Percentiles rank a stretch among this genome's conserved stretches.
Evolutionary conservation across 2,113 vertebrate genomes (phyloP).

Genomic region (Lepus timidus): DNA sequence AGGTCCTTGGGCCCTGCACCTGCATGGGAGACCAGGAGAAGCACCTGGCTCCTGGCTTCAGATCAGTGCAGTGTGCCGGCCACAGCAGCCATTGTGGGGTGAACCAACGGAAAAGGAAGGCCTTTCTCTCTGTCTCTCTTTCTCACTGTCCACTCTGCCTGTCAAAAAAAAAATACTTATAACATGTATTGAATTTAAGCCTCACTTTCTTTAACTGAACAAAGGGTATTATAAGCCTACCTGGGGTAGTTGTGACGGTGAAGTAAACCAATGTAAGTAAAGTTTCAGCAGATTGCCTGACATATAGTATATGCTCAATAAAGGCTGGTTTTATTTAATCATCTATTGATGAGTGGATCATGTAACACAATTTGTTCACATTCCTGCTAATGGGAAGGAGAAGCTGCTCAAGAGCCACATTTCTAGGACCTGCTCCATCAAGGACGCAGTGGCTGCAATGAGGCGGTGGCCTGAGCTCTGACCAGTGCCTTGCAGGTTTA

Average conservation of each 20-base stretch:
- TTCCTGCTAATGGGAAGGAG: neutral
- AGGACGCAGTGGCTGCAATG: no score
- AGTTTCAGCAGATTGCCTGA: neutral
- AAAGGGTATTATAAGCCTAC: neutral
- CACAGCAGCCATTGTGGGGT: no score
- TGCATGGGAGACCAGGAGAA: no score
- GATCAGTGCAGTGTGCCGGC: no score
- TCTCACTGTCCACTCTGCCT: no score
- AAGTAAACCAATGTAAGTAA: neutral
- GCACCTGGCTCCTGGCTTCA: no score
- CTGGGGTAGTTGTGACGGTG: neutral
- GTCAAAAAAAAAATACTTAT: conserved; percentile 1
- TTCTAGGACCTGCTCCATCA: neutral
- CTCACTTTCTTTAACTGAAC: neutral
- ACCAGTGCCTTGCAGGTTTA: neutral
- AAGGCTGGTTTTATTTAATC: conserved; percentile 12
- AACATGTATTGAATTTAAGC: neutral
- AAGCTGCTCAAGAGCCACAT: neutral
- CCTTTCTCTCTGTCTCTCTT: no score
- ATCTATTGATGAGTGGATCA: neutral
- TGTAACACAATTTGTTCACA: neutral
- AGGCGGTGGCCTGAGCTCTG: neutral
- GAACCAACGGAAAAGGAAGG: no score
- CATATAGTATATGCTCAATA: neutral
- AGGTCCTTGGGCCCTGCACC: no score